Percentiles rank a stretch among this genome's conserved stretches.
Evolutionary conservation across 2,113 vertebrate genomes (phyloP).

Genomic region (Dipodomys spectabilis): DNA sequence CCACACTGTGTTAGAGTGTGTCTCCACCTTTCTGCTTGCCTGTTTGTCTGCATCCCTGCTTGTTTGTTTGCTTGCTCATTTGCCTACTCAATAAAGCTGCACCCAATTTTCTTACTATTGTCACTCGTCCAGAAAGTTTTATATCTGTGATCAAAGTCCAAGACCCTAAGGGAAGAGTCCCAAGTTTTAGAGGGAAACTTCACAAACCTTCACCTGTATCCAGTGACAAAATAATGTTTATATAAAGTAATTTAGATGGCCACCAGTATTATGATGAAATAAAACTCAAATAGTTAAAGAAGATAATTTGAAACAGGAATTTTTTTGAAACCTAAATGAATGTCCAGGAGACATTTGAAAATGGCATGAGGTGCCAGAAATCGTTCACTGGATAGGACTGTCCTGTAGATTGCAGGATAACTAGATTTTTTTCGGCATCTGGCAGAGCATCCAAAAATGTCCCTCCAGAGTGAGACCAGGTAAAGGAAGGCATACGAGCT

Average conservation of each 20-base stretch:
- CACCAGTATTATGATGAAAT: slow-evolving; percentile 1
- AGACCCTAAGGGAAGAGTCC: too few relatives aligned
- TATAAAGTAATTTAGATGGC: neutral
- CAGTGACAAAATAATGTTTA: neutral
- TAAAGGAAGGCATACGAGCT: neutral
- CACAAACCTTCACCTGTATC: too few relatives aligned
- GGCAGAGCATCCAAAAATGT: neutral
- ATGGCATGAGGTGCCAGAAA: neutral
- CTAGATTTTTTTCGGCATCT: neutral
- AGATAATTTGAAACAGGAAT: neutral
- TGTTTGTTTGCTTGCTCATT: too few relatives aligned
- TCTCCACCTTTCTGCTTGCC: too few relatives aligned
- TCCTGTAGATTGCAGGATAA: neutral
- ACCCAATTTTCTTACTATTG: too few relatives aligned
- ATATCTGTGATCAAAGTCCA: too few relatives aligned
- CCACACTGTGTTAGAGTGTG: too few relatives aligned
- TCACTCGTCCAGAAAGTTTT: too few relatives aligned
- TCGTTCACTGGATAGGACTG: neutral
- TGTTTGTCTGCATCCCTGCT: too few relatives aligned
- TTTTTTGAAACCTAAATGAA: neutral
- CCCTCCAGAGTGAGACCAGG: neutral
- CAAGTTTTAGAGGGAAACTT: too few relatives aligned
- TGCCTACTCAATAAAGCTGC: too few relatives aligned
- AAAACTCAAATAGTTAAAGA: neutral
- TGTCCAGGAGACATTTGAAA: neutral